A percentile compares a stretch with the other conserved stretches of the same genome.
Evolutionary conservation across 2,888 invertebrate genomes (phyloP).

Genomic region (Synanthedon myopaeformis): DNA sequence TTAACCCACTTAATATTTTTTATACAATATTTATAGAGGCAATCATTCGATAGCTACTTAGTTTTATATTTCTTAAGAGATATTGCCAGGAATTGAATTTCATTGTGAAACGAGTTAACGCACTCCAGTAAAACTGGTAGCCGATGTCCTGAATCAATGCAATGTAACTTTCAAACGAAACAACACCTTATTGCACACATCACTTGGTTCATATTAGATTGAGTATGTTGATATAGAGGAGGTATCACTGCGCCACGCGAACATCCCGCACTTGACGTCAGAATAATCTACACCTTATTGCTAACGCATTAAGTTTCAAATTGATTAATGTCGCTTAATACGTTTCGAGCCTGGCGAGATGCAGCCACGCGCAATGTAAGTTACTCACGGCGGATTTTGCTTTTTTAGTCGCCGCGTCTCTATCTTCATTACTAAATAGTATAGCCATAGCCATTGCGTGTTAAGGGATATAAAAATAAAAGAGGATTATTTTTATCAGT

Average conservation of each 20-base stretch:
- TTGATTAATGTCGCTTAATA: not conserved
- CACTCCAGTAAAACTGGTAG: not conserved
- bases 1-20: no score
- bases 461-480: not conserved
- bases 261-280: not conserved
- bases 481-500: not conserved
- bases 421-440: not conserved
- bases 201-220: not conserved
- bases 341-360: not conserved
- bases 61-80: no score
- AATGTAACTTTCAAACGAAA: not conserved
- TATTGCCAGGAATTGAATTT: no score
- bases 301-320: not conserved
- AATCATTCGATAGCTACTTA: no score
- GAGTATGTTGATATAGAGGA: not conserved
- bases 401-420: not conserved
- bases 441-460: not conserved
- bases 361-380: not conserved
- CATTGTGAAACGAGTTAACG: not conserved
- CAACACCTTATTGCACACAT: not conserved
- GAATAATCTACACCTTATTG: not conserved
- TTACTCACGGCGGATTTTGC: not conserved
- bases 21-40: no score
- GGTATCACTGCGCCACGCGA: not conserved
- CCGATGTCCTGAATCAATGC: not conserved